phyloP scores from a whole-genome alignment of 2,888 invertebrate species.

The Caenorhabditis auriculariae region DNA sequence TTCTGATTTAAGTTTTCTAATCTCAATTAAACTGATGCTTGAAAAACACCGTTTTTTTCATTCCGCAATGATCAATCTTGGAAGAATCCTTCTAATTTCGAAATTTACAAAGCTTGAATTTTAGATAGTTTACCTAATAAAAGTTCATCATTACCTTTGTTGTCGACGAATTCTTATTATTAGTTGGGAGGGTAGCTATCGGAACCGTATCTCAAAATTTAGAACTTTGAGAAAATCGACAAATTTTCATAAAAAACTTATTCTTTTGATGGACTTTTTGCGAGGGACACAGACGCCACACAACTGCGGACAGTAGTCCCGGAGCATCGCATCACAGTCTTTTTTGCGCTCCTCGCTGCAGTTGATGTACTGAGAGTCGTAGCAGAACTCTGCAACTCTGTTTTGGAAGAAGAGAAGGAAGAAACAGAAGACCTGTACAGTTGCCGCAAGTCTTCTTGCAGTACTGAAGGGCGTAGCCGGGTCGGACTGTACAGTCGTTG shows the following conservation, averaged over 20 bases:
- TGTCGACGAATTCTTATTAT: neutral
- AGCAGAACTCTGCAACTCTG: constrained; percentile 25
- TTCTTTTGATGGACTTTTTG: constrained; percentile 12
- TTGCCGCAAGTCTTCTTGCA: constrained; percentile 46
- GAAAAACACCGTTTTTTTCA: no score
- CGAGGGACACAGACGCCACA: constrained; percentile 28
- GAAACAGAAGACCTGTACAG: constrained; percentile 27
- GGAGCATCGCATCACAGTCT: constrained; percentile 45
- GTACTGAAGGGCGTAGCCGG: constrained; percentile 44
- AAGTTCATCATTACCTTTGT: neutral
- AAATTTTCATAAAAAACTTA: constrained; percentile 6
- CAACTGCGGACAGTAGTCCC: constrained; percentile 37
- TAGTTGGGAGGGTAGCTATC: constrained; percentile 1
- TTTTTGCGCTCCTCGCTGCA: constrained; percentile 33
- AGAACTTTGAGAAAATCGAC: neutral
- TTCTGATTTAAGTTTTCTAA: no score
- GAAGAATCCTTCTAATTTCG: no score
- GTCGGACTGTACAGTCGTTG: constrained; percentile 45
- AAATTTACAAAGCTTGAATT: neutral
- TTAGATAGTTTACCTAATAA: neutral
- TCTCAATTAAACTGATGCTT: no score
- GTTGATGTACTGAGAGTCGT: constrained; percentile 34
- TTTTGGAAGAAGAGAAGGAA: neutral
- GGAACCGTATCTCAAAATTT: constrained; percentile 14
- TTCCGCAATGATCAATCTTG: no score